Evolutionary conservation across 2,113 vertebrate genomes (phyloP), one percentile per base, ranked within the genome.

Genomic region (Stegastes partitus): DNA sequence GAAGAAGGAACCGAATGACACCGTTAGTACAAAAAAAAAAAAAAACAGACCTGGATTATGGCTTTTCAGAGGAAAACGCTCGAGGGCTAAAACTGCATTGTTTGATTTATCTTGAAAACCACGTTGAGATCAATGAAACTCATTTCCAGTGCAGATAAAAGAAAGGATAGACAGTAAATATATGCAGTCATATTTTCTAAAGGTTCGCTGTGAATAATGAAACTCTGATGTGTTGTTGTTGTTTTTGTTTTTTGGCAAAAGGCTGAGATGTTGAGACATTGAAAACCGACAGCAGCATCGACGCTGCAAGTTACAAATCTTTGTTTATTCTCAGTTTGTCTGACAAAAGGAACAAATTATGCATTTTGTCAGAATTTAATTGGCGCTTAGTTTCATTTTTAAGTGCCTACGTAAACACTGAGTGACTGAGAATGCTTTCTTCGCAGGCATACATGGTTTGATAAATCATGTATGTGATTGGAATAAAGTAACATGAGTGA

Each of bases 301-400:
- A 64, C 42, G 70, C 58, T 81, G 31, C 7, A 9, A 9, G 8
- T 34, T 34, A 34, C 31, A 59, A 90, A 76, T 66, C 73, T 78
- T 55, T 69, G 50, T 74, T 83, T 75, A 72, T 51, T 84, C 23
- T 26, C 62, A 45, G 44, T 16, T 34, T 44, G n/a, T 23, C 65
- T 70, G 66, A 72, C 71, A 74, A 76, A 74, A 71, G 55, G 62
- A 58, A 75, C 47, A 80, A 78, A 85, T 77, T 68, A 66, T n/a
- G 68, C 34, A 19, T 77, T 75, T 85, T 72, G 67, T 72, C 68
- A 66, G 77, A 65, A 34, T 34, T 74, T 15, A 79, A 68, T 56
- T 65, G 53, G 9, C 11, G 39, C 58, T 64, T 54, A 0, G 21
- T 67, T 68, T 77, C 28, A 64, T 65, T 72, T n/a, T 71, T 61